Evolutionary conservation across 2,797 vertebrate species (phyloP), one percentile per base, ranked within the genome.

Genomic region (Megalops cyprinoides): DNA sequence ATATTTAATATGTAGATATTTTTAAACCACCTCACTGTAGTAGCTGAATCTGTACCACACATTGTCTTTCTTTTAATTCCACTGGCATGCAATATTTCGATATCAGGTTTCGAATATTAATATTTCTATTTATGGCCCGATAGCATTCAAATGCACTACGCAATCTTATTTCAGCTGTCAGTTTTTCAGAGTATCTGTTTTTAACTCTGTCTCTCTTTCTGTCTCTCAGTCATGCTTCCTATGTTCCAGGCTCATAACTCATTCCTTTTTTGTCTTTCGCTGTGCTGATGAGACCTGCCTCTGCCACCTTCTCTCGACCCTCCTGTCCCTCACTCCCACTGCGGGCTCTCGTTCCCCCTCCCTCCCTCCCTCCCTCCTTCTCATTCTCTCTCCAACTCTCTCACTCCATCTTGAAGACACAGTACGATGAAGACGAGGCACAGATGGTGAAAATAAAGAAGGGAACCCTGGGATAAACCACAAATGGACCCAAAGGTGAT

Each of bases 381-480:
- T 60, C 76, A 49, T 15, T 58, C 78, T 53, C 83, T 37, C 65
- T 58, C 53, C 55, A 48, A 49, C 44, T 31, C 78, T 46, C 18
- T 75, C 76, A 56, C 84, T 44, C 12, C 48, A 37, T 42, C 37
- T 69, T 56, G 49, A 56, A 79, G n/a, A 46, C 53, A n/a, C 74
- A 37, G 51, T 67, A 28, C 49, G 51, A 55, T n/a, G n/a, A n/a
- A n/a, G n/a, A 48, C 49, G 79, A 86, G 79, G 83, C 91, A 87
- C 88, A 92, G 91, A 91, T 92, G 90, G 90, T 85, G 87, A 82
- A 74, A 81, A 81, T 87, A 86, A 77, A 84, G 79, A 74, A 83
- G 79, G 62, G 81, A 25, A 49, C 69, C 82, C 82, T 83, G 85
- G 82, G 84, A 79, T 82, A 84, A 74, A 74, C 51, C 86, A 82